A percentile compares a stretch with the other conserved stretches of the same genome.
These are phyloP conservation scores for Arctia plantaginis DNA, from an alignment of 2,888 invertebrate species.

Conservation along the genomic window DNA sequence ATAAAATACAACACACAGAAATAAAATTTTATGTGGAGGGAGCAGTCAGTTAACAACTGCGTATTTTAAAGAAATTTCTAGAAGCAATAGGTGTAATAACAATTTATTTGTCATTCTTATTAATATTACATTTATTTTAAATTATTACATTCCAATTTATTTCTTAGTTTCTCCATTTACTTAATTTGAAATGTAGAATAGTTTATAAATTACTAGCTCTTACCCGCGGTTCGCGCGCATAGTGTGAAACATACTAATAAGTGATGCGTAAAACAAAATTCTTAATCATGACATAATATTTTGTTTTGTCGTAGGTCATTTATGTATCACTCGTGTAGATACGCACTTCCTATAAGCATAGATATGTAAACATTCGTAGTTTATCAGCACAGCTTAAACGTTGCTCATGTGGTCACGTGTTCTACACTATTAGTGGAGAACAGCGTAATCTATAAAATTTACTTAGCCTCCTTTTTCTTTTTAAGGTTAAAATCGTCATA, in stretches of 20 bases:
- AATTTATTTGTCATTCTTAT: too few species aligned
- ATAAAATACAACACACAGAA: too few species aligned
- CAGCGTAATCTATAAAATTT: background rate
- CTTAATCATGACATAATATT: constrained; percentile 13
- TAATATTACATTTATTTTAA: too few species aligned
- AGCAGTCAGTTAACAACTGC: background rate
- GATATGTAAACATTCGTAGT: constrained; percentile 1
- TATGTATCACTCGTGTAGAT: background rate
- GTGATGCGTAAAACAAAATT: constrained; percentile 14
- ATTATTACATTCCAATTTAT: background rate
- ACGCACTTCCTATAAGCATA: constrained; percentile 11
- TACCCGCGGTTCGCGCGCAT: too few species aligned
- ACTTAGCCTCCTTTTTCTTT: background rate
- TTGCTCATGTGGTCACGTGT: background rate
- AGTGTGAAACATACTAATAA: background rate
- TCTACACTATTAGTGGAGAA: background rate
- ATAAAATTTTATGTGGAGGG: background rate
- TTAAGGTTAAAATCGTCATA: background rate
- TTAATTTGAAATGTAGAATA: too few species aligned
- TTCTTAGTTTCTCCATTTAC: background rate
- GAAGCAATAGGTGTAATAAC: too few species aligned
- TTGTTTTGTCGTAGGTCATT: constrained; percentile 20
- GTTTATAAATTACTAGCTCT: too few species aligned
- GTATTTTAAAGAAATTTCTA: background rate
- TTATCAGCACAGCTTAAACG: background rate